phyloP scores from a whole-genome alignment of 1,140 invertebrate genomes.

The Papilio machaon region DNA sequence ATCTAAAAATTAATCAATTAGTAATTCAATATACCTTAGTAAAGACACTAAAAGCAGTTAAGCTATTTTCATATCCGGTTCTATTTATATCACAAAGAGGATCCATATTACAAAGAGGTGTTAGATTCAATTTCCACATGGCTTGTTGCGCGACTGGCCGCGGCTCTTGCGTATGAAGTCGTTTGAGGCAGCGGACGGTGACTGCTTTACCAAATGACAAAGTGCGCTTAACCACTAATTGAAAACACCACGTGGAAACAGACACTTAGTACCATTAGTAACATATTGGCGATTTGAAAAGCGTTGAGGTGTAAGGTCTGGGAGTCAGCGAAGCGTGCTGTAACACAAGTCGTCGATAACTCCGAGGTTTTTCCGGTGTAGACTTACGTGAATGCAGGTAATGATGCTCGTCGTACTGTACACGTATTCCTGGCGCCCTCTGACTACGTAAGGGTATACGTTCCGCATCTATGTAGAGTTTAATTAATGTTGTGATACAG shows the following conservation, averaged over 20 bases:
- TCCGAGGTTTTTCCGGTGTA: conserved; percentile 36
- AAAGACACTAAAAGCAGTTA: not conserved
- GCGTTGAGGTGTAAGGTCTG: conserved; percentile 35
- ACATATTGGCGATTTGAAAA: conserved; percentile 23
- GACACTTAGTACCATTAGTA: not conserved
- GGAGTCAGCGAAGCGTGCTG: conserved; percentile 11
- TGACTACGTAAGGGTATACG: not conserved
- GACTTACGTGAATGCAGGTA: conserved; percentile 35
- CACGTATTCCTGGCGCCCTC: conserved; percentile 15
- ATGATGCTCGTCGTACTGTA: conserved; percentile 17
- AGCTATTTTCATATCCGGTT: not conserved
- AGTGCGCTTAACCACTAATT: too few relatives aligned
- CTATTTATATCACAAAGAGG: not conserved
- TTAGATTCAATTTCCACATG: not conserved
- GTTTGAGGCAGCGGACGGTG: too few relatives aligned
- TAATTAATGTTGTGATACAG: not conserved
- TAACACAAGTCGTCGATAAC: conserved; percentile 29
- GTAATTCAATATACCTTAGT: not conserved
- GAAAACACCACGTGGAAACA: not conserved
- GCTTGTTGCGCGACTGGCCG: not conserved
- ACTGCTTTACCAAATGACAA: too few relatives aligned
- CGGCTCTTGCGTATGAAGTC: too few relatives aligned
- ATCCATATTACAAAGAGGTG: not conserved
- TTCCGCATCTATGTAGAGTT: not conserved
- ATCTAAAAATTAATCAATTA: not conserved